phyloP scores from a whole-genome alignment of 2,888 invertebrate species.

The Netelia fuscicornis region DNA sequence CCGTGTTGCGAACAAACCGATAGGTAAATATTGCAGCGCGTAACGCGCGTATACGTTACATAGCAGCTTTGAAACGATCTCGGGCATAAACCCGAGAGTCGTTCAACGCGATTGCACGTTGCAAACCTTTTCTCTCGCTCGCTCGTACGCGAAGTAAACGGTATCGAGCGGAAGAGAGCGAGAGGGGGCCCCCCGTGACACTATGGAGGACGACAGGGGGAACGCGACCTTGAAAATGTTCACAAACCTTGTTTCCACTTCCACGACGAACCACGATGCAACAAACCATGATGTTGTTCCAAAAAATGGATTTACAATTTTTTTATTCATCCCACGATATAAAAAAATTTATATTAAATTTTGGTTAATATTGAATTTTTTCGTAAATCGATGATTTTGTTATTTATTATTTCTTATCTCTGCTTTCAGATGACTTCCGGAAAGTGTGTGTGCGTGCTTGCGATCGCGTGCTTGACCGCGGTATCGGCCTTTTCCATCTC shows the following conservation, averaged over 20 bases:
- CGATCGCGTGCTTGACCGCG: constrained; percentile 76
- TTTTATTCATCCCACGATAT: no score
- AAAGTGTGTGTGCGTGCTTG: constrained; percentile 77
- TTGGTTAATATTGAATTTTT: background rate
- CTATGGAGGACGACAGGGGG: background rate
- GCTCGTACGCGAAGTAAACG: constrained; percentile 8
- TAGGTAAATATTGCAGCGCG: no score
- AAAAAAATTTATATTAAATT: background rate
- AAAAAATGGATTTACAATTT: background rate
- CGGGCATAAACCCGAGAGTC: constrained; percentile 50
- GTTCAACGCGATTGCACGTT: constrained; percentile 54
- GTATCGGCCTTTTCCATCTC: constrained; percentile 79
- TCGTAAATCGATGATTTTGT: constrained; percentile 1
- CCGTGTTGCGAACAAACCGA: no score
- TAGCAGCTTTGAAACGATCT: constrained; percentile 22
- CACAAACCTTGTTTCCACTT: constrained; percentile 7
- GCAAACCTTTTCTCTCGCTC: background rate
- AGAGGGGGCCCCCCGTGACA: background rate
- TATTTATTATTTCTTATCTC: constrained; percentile 31
- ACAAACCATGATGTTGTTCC: background rate
- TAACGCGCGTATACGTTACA: background rate
- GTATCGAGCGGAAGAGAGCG: background rate
- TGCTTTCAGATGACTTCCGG: constrained; percentile 82
- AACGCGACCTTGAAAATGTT: constrained; percentile 36
- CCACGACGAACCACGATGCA: background rate